These are phyloP conservation scores for Parapsyche elsis DNA, from an alignment of 1,140 invertebrate genomes.

Conservation along the genomic window DNA sequence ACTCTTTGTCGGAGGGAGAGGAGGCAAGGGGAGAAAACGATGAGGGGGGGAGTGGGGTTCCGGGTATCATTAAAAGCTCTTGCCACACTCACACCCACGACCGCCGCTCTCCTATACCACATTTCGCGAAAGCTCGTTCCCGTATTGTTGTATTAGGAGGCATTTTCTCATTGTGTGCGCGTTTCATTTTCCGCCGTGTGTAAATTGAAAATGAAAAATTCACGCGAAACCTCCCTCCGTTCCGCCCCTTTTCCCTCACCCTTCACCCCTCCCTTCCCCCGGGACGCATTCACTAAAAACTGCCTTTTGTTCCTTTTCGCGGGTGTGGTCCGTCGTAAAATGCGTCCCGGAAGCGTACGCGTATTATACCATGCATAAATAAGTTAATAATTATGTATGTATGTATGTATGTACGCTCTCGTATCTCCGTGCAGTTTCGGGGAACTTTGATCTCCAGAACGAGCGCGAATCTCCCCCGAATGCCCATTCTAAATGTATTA, in stretches of 20 bases:
- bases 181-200: conserved; percentile 29
- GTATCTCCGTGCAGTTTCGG: no score
- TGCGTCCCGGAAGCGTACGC: background rate
- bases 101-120: background rate
- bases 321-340: background rate
- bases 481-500: no score
- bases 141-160: background rate
- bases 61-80: background rate
- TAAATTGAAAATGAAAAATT: conserved; percentile 34
- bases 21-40: no score
- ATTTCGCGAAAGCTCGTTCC: background rate
- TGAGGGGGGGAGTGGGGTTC: no score
- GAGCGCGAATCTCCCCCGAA: no score
- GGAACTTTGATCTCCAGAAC: no score
- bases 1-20: background rate
- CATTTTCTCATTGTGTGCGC: conserved; percentile 6
- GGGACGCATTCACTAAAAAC: conserved; percentile 16
- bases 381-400: background rate
- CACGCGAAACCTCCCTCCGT: conserved; percentile 16
- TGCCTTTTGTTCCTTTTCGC: conserved; percentile 16
- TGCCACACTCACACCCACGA: background rate
- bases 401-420: background rate
- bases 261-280: background rate
- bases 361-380: background rate
- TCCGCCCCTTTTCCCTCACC: background rate